Evolutionary conservation across 2,113 vertebrate genomes (phyloP).

Genomic region (Sprattus sprattus): DNA sequence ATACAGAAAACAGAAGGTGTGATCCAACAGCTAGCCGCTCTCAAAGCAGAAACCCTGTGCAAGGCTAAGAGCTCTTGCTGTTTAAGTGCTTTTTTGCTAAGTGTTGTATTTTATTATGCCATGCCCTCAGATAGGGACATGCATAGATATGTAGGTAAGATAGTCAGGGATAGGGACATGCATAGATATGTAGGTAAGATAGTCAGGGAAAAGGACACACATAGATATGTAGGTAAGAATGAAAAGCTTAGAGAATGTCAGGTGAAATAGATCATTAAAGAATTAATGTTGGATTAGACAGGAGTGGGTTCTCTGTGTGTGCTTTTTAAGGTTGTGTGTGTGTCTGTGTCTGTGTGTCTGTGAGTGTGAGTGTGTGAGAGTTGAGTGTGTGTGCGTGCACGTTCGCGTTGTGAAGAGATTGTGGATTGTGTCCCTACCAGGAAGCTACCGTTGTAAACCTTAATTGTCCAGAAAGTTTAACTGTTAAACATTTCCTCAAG

Average conservation of each 20-base stretch:
- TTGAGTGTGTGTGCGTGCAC: not conserved
- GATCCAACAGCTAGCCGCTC: not conserved
- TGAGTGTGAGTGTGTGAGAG: not conserved
- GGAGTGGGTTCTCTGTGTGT: too few species aligned
- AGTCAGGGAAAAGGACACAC: not conserved
- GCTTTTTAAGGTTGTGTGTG: too few species aligned
- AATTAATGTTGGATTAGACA: too few species aligned
- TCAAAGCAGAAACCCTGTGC: not conserved
- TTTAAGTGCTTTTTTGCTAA: not conserved
- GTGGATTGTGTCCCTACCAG: not conserved
- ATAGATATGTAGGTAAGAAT: not conserved
- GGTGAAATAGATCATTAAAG: too few species aligned
- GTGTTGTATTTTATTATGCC: not conserved
- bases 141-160: too few species aligned
- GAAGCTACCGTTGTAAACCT: not conserved
- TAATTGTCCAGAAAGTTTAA: not conserved
- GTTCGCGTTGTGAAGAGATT: not conserved
- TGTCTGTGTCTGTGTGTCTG: too few species aligned
- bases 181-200: too few species aligned
- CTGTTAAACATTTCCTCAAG: constrained; percentile 33
- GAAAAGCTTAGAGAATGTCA: not conserved
- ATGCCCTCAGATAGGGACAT: not conserved
- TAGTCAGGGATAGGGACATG: not conserved
- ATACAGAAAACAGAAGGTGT: constrained; percentile 29
- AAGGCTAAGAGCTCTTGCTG: not conserved